Percentiles rank a stretch among this genome's conserved stretches.
These are phyloP conservation scores for Drosophila littoralis DNA, from an alignment of 1,140 invertebrate species.

Conservation along the genomic window DNA sequence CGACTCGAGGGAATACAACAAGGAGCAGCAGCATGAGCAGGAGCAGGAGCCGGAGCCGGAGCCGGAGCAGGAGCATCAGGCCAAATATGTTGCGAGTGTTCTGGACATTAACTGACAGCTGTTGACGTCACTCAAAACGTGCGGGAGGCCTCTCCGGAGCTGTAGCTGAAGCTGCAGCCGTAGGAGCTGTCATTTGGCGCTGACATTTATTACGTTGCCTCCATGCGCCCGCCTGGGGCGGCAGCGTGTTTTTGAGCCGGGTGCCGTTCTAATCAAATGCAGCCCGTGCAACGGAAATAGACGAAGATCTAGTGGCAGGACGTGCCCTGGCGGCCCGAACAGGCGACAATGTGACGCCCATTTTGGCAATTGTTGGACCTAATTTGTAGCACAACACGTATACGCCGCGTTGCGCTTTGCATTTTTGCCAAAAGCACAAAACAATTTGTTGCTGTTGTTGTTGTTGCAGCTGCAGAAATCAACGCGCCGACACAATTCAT, in stretches of 20 bases:
- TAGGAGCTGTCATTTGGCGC: slow-evolving; percentile 45
- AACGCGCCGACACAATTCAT: slow-evolving; percentile 73
- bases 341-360: neutral
- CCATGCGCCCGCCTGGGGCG: slow-evolving; percentile 37
- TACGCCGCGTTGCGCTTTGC: slow-evolving; percentile 44
- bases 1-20: slow-evolving; percentile 4
- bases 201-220: slow-evolving; percentile 68
- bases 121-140: slow-evolving; percentile 37
- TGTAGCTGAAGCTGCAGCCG: slow-evolving; percentile 3
- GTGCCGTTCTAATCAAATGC: slow-evolving; percentile 20
- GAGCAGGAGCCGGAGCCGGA: no score
- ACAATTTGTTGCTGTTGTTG: neutral
- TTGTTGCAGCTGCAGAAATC: slow-evolving; percentile 53
- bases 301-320: slow-evolving; percentile 11
- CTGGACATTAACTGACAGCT: slow-evolving; percentile 13
- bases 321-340: neutral
- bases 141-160: neutral
- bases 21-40: no score
- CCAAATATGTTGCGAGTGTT: slow-evolving; percentile 20
- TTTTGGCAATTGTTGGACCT: slow-evolving; percentile 13
- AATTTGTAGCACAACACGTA: slow-evolving; percentile 43
- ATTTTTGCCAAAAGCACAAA: slow-evolving; percentile 24
- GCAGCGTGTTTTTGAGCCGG: slow-evolving; percentile 1
- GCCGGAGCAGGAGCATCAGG: neutral
- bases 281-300: slow-evolving; percentile 18